Evolutionary conservation across 2,888 invertebrate genomes (phyloP).

Genomic region (Hymenopus coronatus): DNA sequence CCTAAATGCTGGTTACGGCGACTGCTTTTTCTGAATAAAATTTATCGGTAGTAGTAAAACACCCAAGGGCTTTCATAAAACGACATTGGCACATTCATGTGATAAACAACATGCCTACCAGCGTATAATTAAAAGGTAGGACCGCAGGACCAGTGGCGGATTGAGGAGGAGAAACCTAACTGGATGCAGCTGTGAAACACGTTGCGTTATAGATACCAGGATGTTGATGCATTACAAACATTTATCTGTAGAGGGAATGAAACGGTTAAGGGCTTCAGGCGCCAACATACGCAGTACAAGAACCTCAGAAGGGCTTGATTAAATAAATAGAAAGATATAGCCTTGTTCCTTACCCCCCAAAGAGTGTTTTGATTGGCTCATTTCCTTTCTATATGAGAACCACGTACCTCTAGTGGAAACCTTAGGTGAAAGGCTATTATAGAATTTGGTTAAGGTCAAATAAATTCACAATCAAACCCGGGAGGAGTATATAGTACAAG

Average conservation of each 20-base stretch:
- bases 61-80: neutral
- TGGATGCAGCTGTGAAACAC: neutral
- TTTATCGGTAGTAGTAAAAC: neutral
- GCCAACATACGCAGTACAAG: too few relatives aligned
- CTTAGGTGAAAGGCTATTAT: too few relatives aligned
- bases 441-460: too few relatives aligned
- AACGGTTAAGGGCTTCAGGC: neutral
- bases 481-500: too few relatives aligned
- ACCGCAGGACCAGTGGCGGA: neutral
- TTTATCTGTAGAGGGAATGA: neutral
- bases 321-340: too few relatives aligned
- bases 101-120: neutral
- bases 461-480: too few relatives aligned
- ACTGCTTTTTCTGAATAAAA: neutral
- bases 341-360: too few relatives aligned
- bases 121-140: neutral
- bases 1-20: neutral
- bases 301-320: too few relatives aligned
- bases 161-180: neutral
- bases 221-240: too few relatives aligned
- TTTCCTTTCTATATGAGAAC: too few relatives aligned
- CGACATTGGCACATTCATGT: neutral
- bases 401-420: too few relatives aligned
- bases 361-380: too few relatives aligned
- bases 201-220: neutral